These are phyloP conservation scores for Chorisops tibialis DNA, from an alignment of 2,888 invertebrate genomes.

Conservation along the genomic window DNA sequence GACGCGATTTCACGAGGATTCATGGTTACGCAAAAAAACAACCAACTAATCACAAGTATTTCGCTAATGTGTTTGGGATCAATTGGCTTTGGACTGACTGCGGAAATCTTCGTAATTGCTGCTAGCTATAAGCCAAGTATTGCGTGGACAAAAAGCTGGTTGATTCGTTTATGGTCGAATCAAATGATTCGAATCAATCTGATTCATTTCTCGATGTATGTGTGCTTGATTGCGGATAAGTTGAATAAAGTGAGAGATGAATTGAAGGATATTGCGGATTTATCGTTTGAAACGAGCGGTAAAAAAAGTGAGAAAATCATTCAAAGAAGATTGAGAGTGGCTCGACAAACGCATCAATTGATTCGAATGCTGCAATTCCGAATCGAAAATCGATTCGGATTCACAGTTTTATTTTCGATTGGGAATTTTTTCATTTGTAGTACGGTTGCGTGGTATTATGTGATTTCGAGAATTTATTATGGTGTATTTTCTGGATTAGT, in stretches of 20 bases:
- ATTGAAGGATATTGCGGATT: background rate
- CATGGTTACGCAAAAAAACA: background rate
- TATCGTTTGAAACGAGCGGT: background rate
- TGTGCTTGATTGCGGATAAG: background rate
- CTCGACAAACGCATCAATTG: constrained; percentile 3
- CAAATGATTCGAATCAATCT: constrained; percentile 21
- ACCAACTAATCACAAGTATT: background rate
- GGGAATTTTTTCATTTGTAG: constrained; percentile 21
- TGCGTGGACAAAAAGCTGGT: constrained; percentile 12
- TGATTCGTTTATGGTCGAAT: constrained; percentile 11
- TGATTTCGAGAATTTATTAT: constrained; percentile 9
- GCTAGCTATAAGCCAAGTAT: constrained; percentile 4
- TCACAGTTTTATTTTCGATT: constrained; percentile 1
- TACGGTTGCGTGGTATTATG: constrained; percentile 15
- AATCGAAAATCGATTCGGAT: constrained; percentile 12
- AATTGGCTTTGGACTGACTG: background rate
- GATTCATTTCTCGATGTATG: constrained; percentile 10
- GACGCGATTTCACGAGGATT: background rate
- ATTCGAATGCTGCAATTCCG: background rate
- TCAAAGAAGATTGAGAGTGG: background rate
- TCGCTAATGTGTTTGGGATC: background rate
- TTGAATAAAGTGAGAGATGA: background rate
- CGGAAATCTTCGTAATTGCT: constrained; percentile 20
- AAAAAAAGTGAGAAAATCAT: background rate
- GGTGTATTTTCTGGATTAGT: background rate